Base-by-base conservation (phyloP, 2,797 vertebrate species). In the Pseudochirops corinnae region DNA sequence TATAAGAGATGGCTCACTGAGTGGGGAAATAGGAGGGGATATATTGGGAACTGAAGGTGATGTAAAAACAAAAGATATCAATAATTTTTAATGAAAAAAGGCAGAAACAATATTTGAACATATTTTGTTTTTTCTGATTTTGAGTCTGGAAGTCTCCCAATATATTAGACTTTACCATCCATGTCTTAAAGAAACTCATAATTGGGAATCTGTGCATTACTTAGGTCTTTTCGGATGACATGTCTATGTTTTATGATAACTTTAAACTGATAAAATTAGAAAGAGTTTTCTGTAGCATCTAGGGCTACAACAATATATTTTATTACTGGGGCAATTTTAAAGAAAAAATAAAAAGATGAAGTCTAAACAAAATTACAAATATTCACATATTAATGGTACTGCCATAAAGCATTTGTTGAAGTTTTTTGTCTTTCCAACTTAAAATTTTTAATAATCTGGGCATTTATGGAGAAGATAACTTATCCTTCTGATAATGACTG, bases 91-190 rank as follows among this genome's bases (percentile, higher is more conserved):
- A 46, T 82, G 74, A 26, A 46, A 74, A 82, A 46, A 18, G 39
- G 9, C 39, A 82, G 74, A 82, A 82, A 82, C 74, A 82, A 82
- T 82, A 82, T 46, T 82, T 97, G 92, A 67, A 95, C 33, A 0
- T 10, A 58, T 90, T 29, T 6, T 94, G 93, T 95, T 93, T 46
- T 46, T 90, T n/a, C 90, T 56, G 58, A 9, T 0, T 0, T 96
- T 97, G 92, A 18, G 1, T 33, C 93, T 26, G 50, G 2, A 1
- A 31, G 92, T 53, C 97, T 60, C 14, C 93, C 90, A 94, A 93
- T 91, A 93, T 90, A 95, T 52, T 9, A 0, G 3, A 91, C 0
- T 92, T 1, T 58, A n/a, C 90, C 0, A 0, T 0, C 93, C 95
- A 28, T 87, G 11, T 0, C 31, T 33, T 33, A 55, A 33, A 55